phyloP scores from a whole-genome alignment of 2,113 vertebrate species.

The Orthonyx spaldingii region DNA sequence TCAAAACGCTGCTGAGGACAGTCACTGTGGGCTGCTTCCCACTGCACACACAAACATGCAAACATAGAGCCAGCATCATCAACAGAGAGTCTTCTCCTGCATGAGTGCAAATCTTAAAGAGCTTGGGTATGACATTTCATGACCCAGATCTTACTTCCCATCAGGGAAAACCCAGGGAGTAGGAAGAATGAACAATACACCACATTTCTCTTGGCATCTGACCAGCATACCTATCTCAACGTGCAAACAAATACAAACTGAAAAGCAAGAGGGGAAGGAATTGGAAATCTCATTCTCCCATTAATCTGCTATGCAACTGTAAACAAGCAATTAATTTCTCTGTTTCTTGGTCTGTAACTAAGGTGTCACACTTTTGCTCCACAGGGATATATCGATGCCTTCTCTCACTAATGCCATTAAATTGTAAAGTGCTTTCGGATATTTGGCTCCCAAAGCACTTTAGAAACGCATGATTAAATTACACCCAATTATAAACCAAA shows the following conservation, averaged over 20 bases:
- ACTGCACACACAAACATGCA: neutral
- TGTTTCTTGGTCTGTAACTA: conserved; percentile 13
- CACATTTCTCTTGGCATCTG: neutral
- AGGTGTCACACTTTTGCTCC: neutral
- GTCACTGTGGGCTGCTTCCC: neutral
- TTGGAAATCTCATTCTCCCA: neutral
- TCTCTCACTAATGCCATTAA: conserved; percentile 14
- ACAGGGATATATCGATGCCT: neutral
- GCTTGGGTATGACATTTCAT: neutral
- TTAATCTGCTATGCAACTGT: neutral
- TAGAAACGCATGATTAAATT: conserved; percentile 49
- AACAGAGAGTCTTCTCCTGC: neutral
- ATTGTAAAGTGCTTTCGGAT: conserved; percentile 5
- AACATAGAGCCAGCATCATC: neutral
- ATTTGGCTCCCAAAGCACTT: conserved; percentile 19
- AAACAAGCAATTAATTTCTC: conserved; percentile 23
- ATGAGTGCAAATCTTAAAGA: neutral
- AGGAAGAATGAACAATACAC: neutral
- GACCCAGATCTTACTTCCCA: neutral
- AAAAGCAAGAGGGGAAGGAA: neutral
- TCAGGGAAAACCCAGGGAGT: neutral
- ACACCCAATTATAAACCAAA: conserved; percentile 41
- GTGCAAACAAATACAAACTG: neutral
- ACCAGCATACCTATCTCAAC: neutral
- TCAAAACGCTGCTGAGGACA: neutral